Base-by-base conservation (phyloP, 2,797 vertebrate genomes). In the Pteropus rufus region DNA sequence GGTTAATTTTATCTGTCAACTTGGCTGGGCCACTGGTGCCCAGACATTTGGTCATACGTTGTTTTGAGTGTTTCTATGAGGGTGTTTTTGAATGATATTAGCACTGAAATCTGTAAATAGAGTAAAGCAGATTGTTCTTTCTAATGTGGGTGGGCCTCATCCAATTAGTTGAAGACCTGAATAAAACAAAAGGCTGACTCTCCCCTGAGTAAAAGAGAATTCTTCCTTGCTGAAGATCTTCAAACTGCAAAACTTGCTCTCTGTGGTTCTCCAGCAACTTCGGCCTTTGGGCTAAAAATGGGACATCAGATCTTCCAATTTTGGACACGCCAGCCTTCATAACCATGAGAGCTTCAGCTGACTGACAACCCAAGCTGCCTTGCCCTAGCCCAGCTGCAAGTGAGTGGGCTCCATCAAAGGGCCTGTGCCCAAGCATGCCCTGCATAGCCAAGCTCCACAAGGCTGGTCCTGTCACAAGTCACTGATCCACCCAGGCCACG, bases 391-490 rank as follows among this genome's bases (percentile, higher is more conserved):
- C 80, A 62, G 19, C 58, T 15, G 29, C 58, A 29, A 85, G 41
- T 34, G 1, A 56, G 23, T 7, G 31, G 24, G 23, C 52, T 60
- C 41, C 70, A 92, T 23, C 8, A 36, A 49, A 89, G 15, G 49
- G 5, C 58, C 65, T 80, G 11, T 31, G 7, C 56, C 46, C 16
- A 73, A 31, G 10, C 2, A 2, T 65, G 44, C 10, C 52, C n/a
- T 44, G 26, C 67, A 19, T 19, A 29, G 29, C 26, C n/a, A 36
- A 9, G 34, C 10, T 81, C 31, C 65, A 69, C 21, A 11, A 52
- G 41, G 7, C 19, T 5, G 5, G 18, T n/a, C 73, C 44, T 10
- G 1, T 2, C 64, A 14, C 49, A 52, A 0, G 1, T 52, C n/a
- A 79, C 65, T 11, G 24, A 24, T 24, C 15, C 31, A 41, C 21